Evolutionary conservation across 2,888 invertebrate species (phyloP).

Genomic region (Biston betularia): DNA sequence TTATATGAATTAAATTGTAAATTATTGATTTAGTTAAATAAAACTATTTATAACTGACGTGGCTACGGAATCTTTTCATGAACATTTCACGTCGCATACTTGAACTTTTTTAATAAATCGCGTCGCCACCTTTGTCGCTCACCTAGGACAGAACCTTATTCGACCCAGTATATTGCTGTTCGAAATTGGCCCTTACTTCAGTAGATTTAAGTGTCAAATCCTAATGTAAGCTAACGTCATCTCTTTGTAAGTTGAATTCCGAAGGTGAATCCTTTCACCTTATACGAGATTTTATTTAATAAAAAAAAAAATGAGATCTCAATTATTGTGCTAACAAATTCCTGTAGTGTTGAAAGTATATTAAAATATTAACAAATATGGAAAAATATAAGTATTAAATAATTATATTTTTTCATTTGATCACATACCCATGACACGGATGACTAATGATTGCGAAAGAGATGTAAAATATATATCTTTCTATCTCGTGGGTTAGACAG

Average conservation of each 20-base stretch:
- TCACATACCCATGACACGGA: too few species aligned
- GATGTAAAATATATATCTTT: too few species aligned
- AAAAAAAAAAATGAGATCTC: slow-evolving; percentile 23
- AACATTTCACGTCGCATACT: too few species aligned
- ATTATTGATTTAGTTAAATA: too few species aligned
- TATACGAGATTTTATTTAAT: slow-evolving; percentile 29
- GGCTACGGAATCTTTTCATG: too few species aligned
- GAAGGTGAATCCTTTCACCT: slow-evolving; percentile 31
- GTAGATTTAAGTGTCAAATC: slow-evolving; percentile 34
- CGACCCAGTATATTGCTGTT: slow-evolving; percentile 29
- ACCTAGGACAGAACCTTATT: slow-evolving; percentile 6
- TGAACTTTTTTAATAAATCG: not conserved
- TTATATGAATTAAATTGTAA: too few species aligned
- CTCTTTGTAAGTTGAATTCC: slow-evolving; percentile 20
- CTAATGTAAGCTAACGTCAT: slow-evolving; percentile 36
- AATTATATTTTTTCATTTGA: too few species aligned
- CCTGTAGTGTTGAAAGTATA: slow-evolving; percentile 4
- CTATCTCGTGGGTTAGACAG: too few species aligned
- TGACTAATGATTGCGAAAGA: too few species aligned
- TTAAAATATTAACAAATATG: not conserved
- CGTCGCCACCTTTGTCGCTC: not conserved
- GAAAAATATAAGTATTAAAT: too few species aligned
- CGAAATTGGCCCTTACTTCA: slow-evolving; percentile 28
- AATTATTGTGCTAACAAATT: slow-evolving; percentile 4
- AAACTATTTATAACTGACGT: too few species aligned